Evolutionary conservation across 2,113 vertebrate species (phyloP), one percentile per base, ranked within the genome.

Genomic region (Agelaius phoeniceus): DNA sequence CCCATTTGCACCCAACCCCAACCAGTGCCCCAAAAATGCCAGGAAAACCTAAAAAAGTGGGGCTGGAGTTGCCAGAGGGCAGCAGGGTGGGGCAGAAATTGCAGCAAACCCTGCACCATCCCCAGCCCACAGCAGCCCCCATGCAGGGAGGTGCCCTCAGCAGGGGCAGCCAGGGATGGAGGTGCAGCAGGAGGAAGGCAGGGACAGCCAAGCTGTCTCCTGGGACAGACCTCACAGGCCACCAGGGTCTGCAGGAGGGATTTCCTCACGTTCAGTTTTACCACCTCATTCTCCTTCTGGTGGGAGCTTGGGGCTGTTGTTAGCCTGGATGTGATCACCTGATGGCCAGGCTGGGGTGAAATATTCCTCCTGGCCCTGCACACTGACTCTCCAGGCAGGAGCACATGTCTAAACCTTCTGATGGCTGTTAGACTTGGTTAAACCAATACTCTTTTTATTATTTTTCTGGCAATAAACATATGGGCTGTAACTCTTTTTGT

Each of bases 381-480:
- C 16, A 15, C 17, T 0, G 0, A 9, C 59, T 86, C 87, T 94
- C 76, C 49, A n/a, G 59, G 49, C 1, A 5, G 76, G 61, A 75
- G 52, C 79, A 85, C 77, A 24, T 7, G 31, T 79, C 74, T 73
- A 28, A 96, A 80, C 52, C 46, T 93, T 92, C 51, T 55, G 82
- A 94, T 86, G 90, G 63, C 93, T 7, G 15, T 74, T 85, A 88
- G 68, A 76, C 75, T 83, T 78, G 72, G 75, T 86, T 90, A 94
- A 94, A 94, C 68, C 83, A 89, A 88, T 77, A 52, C 48, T 74
- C 44, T 33, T 81, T 80, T 85, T 89, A 74, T 65, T 88, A 73
- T 94, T 91, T 91, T 91, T 82, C 92, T 95, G 92, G 65, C 94
- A 95, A 95, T 90, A 94, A 95, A 88, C 94, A 86, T 93, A 91